Evolutionary conservation across 2,797 vertebrate genomes (phyloP).

Genomic region (Borostomias antarcticus): DNA sequence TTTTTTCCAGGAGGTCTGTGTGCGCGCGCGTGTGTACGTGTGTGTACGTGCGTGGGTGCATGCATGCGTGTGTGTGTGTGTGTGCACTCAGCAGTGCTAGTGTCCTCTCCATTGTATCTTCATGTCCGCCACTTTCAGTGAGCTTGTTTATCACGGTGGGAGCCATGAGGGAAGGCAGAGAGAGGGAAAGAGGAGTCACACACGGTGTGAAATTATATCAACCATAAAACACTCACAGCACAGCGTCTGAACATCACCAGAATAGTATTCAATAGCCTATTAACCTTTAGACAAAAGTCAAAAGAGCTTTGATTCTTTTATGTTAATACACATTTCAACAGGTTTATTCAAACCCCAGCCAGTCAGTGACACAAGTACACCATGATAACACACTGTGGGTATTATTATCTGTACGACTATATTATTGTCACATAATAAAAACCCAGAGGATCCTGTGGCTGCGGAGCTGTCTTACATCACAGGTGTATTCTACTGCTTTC

Average conservation of each 20-base stretch:
- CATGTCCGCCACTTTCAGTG: conserved; percentile 17
- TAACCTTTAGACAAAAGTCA: not conserved
- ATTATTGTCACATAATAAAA: too few relatives aligned
- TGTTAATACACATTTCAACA: not conserved
- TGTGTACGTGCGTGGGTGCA: conserved; percentile 8
- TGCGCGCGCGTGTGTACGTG: conserved; percentile 16
- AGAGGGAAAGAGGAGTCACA: conserved; percentile 21
- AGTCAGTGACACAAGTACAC: not conserved
- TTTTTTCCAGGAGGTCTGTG: conserved; percentile 37
- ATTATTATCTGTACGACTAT: too few relatives aligned
- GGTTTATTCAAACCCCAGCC: not conserved
- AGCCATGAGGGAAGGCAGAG: conserved; percentile 12
- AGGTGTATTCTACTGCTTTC: not conserved
- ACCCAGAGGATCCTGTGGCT: too few relatives aligned
- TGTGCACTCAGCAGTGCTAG: too few relatives aligned
- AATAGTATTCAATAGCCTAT: not conserved
- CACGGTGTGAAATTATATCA: conserved; percentile 40
- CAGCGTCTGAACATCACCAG: conserved; percentile 28
- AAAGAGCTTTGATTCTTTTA: not conserved
- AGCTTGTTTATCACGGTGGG: conserved; percentile 16
- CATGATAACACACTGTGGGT: not conserved
- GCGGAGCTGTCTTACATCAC: not conserved
- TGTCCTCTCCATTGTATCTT: conserved; percentile 12
- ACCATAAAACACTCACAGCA: conserved; percentile 26
- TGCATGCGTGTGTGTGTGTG: not conserved